These are phyloP conservation scores for Myoxocephalus aenaeus DNA, from an alignment of 2,797 vertebrate species.

Conservation along the genomic window DNA sequence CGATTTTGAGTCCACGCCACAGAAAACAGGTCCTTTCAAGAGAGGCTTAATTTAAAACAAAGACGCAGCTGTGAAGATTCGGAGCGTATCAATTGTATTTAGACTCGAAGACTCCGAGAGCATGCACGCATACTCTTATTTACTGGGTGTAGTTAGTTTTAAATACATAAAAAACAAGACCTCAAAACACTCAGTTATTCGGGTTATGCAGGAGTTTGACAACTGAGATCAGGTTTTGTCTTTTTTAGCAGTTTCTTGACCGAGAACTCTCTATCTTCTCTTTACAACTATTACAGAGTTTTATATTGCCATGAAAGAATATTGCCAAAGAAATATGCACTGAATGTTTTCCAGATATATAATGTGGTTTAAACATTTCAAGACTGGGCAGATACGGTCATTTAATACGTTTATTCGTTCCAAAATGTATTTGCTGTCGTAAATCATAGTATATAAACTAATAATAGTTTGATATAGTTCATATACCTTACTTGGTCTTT, in stretches of 20 bases:
- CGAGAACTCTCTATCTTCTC: too few species aligned
- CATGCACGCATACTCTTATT: neutral
- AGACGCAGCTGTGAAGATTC: neutral
- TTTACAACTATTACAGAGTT: neutral
- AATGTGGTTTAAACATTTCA: neutral
- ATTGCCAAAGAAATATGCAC: too few species aligned
- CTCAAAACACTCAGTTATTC: too few species aligned
- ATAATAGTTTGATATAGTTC: neutral
- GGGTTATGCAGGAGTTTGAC: too few species aligned
- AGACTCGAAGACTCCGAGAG: neutral
- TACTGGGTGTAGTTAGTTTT: neutral
- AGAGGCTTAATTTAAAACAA: neutral
- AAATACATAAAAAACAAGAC: too few species aligned
- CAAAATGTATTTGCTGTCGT: neutral
- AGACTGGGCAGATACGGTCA: neutral
- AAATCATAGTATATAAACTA: neutral
- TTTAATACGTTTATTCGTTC: neutral
- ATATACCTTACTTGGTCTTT: too few species aligned
- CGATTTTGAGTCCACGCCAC: neutral
- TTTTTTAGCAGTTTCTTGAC: too few species aligned
- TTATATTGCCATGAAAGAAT: neutral
- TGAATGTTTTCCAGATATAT: neutral
- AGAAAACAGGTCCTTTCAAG: neutral
- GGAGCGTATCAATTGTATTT: fast-evolving
- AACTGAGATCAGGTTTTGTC: too few species aligned